Base-by-base conservation (phyloP, 2,113 vertebrate species). In the Cryptotis parvus region DNA sequence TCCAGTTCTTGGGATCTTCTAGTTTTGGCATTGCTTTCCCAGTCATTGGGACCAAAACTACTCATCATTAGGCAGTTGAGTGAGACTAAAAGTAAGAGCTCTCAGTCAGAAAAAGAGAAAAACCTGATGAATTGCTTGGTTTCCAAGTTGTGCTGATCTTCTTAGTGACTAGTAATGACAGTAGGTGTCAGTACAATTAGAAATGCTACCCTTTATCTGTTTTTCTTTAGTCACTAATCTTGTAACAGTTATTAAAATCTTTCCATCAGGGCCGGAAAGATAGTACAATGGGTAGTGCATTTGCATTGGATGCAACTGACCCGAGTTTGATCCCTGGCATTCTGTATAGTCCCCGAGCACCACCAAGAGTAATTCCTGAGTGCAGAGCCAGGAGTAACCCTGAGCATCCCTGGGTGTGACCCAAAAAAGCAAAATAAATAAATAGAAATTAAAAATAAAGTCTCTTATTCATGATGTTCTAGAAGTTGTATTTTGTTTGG, bases 41-140 rank as follows among this genome's bases (percentile, higher is more conserved):
- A 52, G 55, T 66, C 61, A n/a, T 77, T 63, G 65, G 75, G 79
- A 39, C 52, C 45, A 84, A 52, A 58, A 72, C 79, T n/a, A 87
- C 65, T 58, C 78, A 78, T 78, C 4, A 6, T 27, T 77, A 91
- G 27, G 20, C 41, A 68, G 15, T 76, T 85, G 81, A 63, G 66
- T 94, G 63, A 85, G 49, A 78, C 39, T 3, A 39, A 39, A 78
- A 70, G 15, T 65, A 66, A 74, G 45, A 90, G 31, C 84, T 87
- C 63, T 92, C 70, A 72, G 61, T 11, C 29, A 88, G 31, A 24
- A 41, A 43, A 79, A 14, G 6, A 37, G 68, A 61, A 75, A 83
- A 43, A 20, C 66, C 31, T 76, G 80, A 41, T 37, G 63, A 88
- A 73, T 20, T 58, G 29, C 31, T 15, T 68, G 8, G 70, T 15